Percentiles rank a stretch among this genome's conserved stretches.
phyloP scores from a whole-genome alignment of 37 sponge, comb jelly and placozoan genomes.

The Ephydatia muelleri region DNA sequence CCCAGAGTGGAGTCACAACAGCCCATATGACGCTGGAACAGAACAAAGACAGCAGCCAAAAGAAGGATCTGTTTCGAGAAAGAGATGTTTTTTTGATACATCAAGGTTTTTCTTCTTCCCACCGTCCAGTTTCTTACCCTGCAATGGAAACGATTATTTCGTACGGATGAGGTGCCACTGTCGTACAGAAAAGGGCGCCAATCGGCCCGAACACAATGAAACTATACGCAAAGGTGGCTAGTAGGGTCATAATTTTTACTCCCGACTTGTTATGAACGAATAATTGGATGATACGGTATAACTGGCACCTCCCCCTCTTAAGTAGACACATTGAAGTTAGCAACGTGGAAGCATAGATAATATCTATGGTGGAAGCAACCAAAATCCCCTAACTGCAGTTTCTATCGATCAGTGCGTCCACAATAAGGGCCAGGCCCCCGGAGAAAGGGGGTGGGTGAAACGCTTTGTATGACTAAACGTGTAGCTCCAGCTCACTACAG shows the following conservation, averaged over 20 bases:
- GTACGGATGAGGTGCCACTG: constrained; percentile 64
- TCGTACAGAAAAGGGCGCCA: constrained; percentile 58
- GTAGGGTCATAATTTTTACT: constrained; percentile 46
- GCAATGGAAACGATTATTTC: constrained; percentile 73
- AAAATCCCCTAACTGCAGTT: no score
- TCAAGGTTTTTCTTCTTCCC: no score
- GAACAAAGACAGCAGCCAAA: constrained; percentile 70
- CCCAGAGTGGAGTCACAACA: constrained; percentile 38
- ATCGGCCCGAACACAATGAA: constrained; percentile 72
- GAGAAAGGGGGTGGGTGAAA: no score
- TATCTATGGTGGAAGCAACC: no score
- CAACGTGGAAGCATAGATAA: no score
- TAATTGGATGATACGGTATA: neutral
- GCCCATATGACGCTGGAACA: constrained; percentile 58
- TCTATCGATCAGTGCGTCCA: no score
- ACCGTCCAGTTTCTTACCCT: constrained; percentile 43
- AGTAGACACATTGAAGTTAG: no score
- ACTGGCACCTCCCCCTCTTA: neutral
- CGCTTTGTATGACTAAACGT: no score
- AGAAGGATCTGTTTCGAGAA: constrained; percentile 46
- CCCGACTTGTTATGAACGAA: neutral
- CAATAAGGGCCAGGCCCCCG: no score
- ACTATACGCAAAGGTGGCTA: constrained; percentile 53
- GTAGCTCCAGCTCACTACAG: no score
- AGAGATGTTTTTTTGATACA: neutral